Evolutionary conservation across 2,113 vertebrate species (phyloP), one percentile per base, ranked within the genome.

Genomic region (Barbus barbus): DNA sequence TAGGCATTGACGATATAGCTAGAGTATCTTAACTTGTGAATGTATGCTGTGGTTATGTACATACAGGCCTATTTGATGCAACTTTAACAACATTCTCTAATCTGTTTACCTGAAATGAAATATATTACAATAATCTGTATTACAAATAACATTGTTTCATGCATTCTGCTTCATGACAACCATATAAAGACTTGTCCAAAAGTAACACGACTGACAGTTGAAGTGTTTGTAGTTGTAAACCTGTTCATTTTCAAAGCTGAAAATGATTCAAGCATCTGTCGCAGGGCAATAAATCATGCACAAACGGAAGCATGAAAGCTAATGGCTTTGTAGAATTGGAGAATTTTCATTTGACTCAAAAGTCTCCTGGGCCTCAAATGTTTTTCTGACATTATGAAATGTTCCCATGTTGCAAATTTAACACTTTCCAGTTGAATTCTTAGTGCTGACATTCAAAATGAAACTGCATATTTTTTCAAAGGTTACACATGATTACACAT

Each of bases 241-340:
- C 60, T 56, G 33, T 61, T 41, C 56, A 72, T 28, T 82, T 26
- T 48, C 63, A 75, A 79, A 65, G 53, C 53, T 65, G n/a, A 53
- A 78, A 74, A 85, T 22, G 41, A 83, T 78, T 86, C 36, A 74
- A 51, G 44, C 41, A 75, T 81, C 44, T 65, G 56, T 41, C 58
- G n/a, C 78, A 76, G 69, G 48, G 31, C 71, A 63, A 82, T 83
- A 79, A 83, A 86, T 80, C 75, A 83, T n/a, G 53, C 18, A 33
- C 61, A n/a, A 83, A 69, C 18, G 56, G 61, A 78, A 60, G 41
- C 33, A 24, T 36, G 44, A 61, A 53, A 51, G 71, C 72, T 69
- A 82, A 81, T 69, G 60, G 78, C n/a, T 56, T 44, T 53, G 58
- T 67, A 28, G 41, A 26, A 53, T 26, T 81, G 69, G 12, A 81